Conservation (phyloP, 2,113 vertebrate genomes). For the Heliornis fulica region DNA sequence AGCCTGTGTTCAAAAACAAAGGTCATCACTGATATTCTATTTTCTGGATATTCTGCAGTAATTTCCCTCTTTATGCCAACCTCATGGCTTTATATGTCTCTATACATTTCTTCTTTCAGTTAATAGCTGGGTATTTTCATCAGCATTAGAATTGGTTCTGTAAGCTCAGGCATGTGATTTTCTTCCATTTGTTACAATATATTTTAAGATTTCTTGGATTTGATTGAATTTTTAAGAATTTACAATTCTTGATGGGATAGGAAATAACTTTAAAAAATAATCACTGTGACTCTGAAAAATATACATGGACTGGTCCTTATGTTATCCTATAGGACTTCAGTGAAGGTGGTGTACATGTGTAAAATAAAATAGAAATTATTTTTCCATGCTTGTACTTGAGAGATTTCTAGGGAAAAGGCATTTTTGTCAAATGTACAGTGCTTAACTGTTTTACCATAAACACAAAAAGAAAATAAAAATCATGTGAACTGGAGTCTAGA, state of each 20-base stretch:
- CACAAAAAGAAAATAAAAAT: not conserved
- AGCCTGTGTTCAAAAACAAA: not conserved
- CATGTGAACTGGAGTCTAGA: not conserved
- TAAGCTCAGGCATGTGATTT: not conserved
- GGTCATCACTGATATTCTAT: not conserved
- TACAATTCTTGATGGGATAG: not conserved
- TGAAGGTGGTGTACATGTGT: not conserved
- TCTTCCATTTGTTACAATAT: not conserved
- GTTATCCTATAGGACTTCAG: not conserved
- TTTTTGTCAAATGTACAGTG: not conserved
- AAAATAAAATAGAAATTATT: not conserved
- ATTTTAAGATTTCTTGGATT: not conserved
- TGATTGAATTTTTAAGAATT: not conserved
- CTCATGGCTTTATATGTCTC: not conserved
- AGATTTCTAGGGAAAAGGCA: not conserved
- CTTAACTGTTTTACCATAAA: not conserved
- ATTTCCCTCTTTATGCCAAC: not conserved
- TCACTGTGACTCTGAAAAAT: not conserved
- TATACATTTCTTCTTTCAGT: not conserved
- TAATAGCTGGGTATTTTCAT: not conserved
- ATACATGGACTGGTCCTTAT: fast-evolving
- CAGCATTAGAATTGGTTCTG: not conserved
- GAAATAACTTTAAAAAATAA: not conserved
- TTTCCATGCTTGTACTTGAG: not conserved
- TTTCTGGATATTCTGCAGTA: not conserved